phyloP scores from a whole-genome alignment of 2,797 vertebrate species.

The Crocodylus rhombifer region DNA sequence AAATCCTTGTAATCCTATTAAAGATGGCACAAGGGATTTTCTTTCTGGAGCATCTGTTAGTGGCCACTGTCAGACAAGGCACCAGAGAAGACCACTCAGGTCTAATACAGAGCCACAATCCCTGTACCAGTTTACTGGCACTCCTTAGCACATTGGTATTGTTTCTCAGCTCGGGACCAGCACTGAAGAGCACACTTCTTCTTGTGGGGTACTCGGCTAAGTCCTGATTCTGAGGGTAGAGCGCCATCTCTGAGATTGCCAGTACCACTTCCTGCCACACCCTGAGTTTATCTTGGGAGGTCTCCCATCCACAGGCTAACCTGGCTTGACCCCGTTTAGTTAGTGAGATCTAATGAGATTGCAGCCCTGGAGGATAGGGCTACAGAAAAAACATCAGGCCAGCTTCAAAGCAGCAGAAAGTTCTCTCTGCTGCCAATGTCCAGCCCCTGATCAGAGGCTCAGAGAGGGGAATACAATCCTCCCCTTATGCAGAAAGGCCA shows the following conservation, averaged over 20 bases:
- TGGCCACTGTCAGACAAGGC: neutral
- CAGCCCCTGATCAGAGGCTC: rapidly evolving
- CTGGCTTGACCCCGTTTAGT: neutral
- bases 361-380: neutral
- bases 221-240: neutral
- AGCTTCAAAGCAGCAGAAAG: constrained; percentile 41
- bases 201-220: neutral
- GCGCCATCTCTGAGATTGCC: neutral
- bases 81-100: neutral
- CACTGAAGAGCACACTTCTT: neutral
- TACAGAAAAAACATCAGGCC: constrained; percentile 39
- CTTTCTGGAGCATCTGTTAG: neutral
- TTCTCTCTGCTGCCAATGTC: neutral
- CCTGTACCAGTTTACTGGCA: neutral
- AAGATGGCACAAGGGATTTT: too few species aligned
- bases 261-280: neutral
- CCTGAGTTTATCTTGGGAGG: neutral
- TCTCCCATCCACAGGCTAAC: neutral
- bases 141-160: neutral
- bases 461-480: constrained; percentile 27
- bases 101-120: neutral
- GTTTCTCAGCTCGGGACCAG: neutral
- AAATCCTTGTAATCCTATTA: too few species aligned
- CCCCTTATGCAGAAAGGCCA: neutral
- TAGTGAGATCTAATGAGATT: constrained; percentile 7